These are phyloP conservation scores for Pyxicephalus adspersus DNA, from an alignment of 2,113 vertebrate species.

Conservation along the genomic window DNA sequence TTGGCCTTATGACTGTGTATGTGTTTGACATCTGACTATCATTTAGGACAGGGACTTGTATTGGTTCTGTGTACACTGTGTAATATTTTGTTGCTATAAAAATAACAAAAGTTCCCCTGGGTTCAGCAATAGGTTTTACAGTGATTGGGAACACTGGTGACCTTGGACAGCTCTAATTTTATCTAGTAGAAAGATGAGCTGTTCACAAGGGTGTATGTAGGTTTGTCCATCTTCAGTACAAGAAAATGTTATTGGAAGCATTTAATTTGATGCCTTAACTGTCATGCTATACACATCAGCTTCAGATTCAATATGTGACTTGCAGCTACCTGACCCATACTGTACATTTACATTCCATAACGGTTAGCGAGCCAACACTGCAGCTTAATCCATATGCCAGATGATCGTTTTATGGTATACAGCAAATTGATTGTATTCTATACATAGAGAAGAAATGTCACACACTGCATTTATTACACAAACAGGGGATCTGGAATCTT, in stretches of 20 bases:
- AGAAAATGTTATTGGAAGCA: neutral
- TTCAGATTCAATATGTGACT: conserved; percentile 14
- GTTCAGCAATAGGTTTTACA: neutral
- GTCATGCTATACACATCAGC: conserved; percentile 16
- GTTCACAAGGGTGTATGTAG: neutral
- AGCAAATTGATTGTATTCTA: neutral
- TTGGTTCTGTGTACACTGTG: too few species aligned
- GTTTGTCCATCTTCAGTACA: conserved; percentile 17
- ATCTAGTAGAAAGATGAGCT: conserved; percentile 19
- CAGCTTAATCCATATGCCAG: conserved; percentile 6
- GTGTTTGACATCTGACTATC: too few species aligned
- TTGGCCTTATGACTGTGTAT: too few species aligned
- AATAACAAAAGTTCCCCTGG: too few species aligned
- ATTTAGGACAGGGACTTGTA: too few species aligned
- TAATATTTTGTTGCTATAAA: too few species aligned
- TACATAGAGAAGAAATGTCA: neutral
- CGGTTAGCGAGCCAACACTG: neutral
- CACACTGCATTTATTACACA: too few species aligned
- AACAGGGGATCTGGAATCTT: too few species aligned
- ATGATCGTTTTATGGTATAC: neutral
- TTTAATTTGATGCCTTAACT: neutral
- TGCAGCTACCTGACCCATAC: neutral
- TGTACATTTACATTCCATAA: conserved; percentile 7
- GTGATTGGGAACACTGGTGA: conserved; percentile 1
- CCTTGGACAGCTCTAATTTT: conserved; percentile 31